Base-by-base conservation (phyloP, 30 jellyfish, hydroid and myxozoan genomes). In the Hydra vulgaris region DNA sequence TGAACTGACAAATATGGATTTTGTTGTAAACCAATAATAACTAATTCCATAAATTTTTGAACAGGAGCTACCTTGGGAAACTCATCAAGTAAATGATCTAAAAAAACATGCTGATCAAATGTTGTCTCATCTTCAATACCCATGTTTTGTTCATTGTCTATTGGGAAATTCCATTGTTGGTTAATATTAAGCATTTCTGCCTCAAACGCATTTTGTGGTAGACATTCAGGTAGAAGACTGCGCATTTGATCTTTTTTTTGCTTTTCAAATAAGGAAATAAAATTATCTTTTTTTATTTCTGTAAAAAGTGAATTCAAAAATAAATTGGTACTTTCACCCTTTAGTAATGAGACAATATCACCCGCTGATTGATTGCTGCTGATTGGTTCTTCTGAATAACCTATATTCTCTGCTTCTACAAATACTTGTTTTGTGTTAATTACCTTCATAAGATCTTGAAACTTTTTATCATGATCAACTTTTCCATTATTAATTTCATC, bases 61-160 rank as follows among this genome's bases (percentile, higher is more conserved):
- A 94, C 80, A 17, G 85, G 88, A 19, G 88, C 94, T 18, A 67
- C 73, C 70, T 76, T 86, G 15, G 99, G 96, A 78, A 94, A 94
- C 82, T 89, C 77, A 7, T 84, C 99, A 4, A 87, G 85, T 27
- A 82, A 80, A 27, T 94, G 86, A 55, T 82, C 95, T 22, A 94
- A 81, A 74, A 94, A 94, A 0, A 88, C 96, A 82, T 94, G 99
- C 25, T 94, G 95, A 53, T 87, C 96, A 82, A 94, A 94, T 7
- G 88, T 74, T 70, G 96, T 75, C 8, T 73, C 74, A 16, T 94
- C 95, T 52, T 88, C 92, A 40, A 80, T 84, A 66, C 80, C 91
- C 23, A 81, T 66, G 54, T 88, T 88, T 23, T 66, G 85, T 78
- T 94, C 99, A 81, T 94, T 94, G 66, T 94, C 99, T 66, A 94